Base-by-base conservation (phyloP, 2,888 invertebrate genomes). In the Oithona nana region DNA sequence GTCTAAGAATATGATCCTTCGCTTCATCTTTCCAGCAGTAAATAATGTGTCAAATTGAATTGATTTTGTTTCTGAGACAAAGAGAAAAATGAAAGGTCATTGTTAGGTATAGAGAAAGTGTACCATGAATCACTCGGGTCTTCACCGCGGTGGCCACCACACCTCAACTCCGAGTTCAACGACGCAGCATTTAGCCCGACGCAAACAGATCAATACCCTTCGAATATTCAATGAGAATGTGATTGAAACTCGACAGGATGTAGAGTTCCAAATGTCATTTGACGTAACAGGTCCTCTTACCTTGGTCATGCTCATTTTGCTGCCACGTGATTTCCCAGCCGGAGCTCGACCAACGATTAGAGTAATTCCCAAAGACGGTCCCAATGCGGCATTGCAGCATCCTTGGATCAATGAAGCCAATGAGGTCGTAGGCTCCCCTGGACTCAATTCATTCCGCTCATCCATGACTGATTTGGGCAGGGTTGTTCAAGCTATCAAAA, bases 401-500 rank as follows among this genome's bases (percentile, higher is more conserved):
- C 80, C 80, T 0, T 87, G 86, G 86, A 78, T 86, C 1, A 80
- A 79, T 51, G 73, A 76, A 8, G 79, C 78, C 0, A 83, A 83
- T 63, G 82, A 83, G 74, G 79, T 86, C 30, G 76, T 80, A 20
- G 78, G 80, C 26, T 86, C 86, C 22, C 86, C 86, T 1, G 87
- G 86, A 2, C 72, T 86, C 48, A 69, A 66, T 64, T 68, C 67
- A 65, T 66, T 82, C 79, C n/a, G n/a, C n/a, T 86, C 82, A 69
- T 82, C 84, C 22, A 75, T 81, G 51, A 86, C 86, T 0, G 87
- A 87, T 73, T 76, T 87, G 66, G 85, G 85, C 0, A 78, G 86
- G 64, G 82, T 87, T 2, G 86, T 86, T 0, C 86, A 86, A 71
- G 86, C 83, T 24, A 82, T 86, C 57, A 83, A 83, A 65, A 75